Conservation (phyloP, 1,140 invertebrate genomes). For the Radopholus similis region DNA sequence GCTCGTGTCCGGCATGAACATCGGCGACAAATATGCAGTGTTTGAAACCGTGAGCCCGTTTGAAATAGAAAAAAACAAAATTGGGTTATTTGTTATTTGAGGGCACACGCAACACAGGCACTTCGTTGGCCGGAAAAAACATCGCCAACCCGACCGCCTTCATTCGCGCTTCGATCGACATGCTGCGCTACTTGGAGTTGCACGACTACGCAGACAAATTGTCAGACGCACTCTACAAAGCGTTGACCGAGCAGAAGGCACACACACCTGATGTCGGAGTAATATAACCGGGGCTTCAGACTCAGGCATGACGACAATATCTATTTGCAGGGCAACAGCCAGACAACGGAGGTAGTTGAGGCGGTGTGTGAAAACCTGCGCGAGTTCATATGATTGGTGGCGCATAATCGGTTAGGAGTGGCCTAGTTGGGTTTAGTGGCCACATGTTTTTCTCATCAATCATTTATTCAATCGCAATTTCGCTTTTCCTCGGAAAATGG, state of each 20-base stretch:
- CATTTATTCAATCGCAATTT: too few species aligned
- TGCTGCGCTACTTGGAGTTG: constrained; percentile 51
- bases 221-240: constrained; percentile 49
- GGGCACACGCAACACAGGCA: constrained; percentile 88
- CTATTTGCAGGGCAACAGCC: constrained; percentile 18
- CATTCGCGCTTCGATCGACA: constrained; percentile 24
- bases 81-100: too few species aligned
- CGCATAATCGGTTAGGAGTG: too few species aligned
- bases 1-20: constrained; percentile 88
- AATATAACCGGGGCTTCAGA: neutral
- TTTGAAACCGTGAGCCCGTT: constrained; percentile 71
- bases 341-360: constrained; percentile 43
- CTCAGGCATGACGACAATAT: neutral
- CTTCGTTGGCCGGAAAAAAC: constrained; percentile 85
- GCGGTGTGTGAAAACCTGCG: constrained; percentile 48
- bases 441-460: too few species aligned
- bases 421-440: too few species aligned
- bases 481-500: too few species aligned
- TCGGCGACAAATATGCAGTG: constrained; percentile 69
- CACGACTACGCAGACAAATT: constrained; percentile 50
- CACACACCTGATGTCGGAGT: constrained; percentile 53
- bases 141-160: constrained; percentile 80
- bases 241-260: constrained; percentile 37
- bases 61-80: too few species aligned
- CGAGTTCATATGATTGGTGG: too few species aligned